Evolutionary conservation across 2,113 vertebrate genomes (phyloP), one percentile per base, ranked within the genome.

Genomic region (Tylochromis polylepis): DNA sequence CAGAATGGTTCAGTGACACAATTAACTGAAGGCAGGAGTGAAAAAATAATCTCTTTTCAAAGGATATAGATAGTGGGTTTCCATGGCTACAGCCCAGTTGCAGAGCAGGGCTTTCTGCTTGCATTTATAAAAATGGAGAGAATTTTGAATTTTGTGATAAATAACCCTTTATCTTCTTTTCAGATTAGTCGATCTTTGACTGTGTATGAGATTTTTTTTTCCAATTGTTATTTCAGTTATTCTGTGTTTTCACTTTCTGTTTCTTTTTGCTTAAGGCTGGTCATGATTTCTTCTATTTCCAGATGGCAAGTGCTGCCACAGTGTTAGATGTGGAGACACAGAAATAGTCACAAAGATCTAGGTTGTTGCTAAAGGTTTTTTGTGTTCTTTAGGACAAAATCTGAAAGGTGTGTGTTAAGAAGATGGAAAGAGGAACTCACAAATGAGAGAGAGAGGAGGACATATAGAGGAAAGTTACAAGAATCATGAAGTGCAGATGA

Each of bases 81-180:
- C 93, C 90, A 94, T 93, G 93, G 78, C 84, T 86, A 94, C 94
- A 85, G 86, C 86, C 38, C 70, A 90, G 89, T 83, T 83, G 81
- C 49, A 82, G 82, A 31, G 78, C 7, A 5, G 87, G 31, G 58
- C 79, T 83, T 87, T 91, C 79, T 81, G 70, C 27, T 81, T 24
- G 62, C 77, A 75, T 89, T 88, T 84, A 75, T 88, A 81, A 60
- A 90, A 89, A 92, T 27, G 59, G 34, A 90, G 78, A 84, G 67
- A 70, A 36, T 91, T 80, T 91, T 62, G 27, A 87, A 83, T 85
- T 84, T 36, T 6, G 36, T 59, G 43, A 90, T 85, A 92, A 91
- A 90, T 85, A 85, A 80, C 43, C 49, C 29, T 89, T 87, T 85
- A 85, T 86, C 79, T 81, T 81, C 59, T 27, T 80, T 84, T 84